A percentile compares a stretch with the other conserved stretches of the same genome.
These are phyloP conservation scores for Orgyia antiqua DNA, from an alignment of 2,888 invertebrate genomes.

Conservation along the genomic window DNA sequence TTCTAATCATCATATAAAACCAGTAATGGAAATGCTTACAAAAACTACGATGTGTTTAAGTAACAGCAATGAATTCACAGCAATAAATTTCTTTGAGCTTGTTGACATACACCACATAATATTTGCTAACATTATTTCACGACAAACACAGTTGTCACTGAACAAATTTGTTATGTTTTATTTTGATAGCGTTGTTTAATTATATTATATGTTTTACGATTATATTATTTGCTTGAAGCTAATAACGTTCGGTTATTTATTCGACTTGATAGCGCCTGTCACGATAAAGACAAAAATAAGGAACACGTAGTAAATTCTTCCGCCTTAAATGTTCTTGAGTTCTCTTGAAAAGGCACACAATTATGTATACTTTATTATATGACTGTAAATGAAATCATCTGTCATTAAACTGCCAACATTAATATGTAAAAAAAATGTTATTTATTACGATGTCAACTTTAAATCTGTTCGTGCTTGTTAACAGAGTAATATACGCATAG, in stretches of 20 bases:
- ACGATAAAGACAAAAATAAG: constrained; percentile 33
- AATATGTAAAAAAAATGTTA: too few relatives aligned
- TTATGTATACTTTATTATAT: too few relatives aligned
- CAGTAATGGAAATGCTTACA: constrained; percentile 4
- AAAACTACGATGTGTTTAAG: constrained; percentile 15
- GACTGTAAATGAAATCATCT: too few relatives aligned
- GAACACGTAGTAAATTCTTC: constrained; percentile 29
- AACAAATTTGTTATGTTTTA: constrained; percentile 62
- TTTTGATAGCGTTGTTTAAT: constrained; percentile 65
- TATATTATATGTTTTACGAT: constrained; percentile 44
- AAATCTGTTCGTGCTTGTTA: too few relatives aligned
- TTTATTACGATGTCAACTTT: too few relatives aligned
- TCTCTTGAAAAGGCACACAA: too few relatives aligned
- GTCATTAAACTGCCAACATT: too few relatives aligned
- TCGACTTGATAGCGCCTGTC: constrained; percentile 35
- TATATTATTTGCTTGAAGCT: constrained; percentile 53
- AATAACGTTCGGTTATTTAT: constrained; percentile 40
- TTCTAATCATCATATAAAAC: constrained; percentile 6
- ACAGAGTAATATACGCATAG: too few relatives aligned
- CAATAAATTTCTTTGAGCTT: constrained; percentile 62
- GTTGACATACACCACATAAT: constrained; percentile 45
- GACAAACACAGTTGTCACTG: constrained; percentile 57
- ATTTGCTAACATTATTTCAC: constrained; percentile 61
- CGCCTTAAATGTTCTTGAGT: constrained; percentile 13
- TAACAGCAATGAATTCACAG: constrained; percentile 38